Evolutionary conservation across 53 echinoderm and acorn worm genomes (phyloP), one percentile per base, ranked within the genome.

Genomic region (Echinometra lucunter): DNA sequence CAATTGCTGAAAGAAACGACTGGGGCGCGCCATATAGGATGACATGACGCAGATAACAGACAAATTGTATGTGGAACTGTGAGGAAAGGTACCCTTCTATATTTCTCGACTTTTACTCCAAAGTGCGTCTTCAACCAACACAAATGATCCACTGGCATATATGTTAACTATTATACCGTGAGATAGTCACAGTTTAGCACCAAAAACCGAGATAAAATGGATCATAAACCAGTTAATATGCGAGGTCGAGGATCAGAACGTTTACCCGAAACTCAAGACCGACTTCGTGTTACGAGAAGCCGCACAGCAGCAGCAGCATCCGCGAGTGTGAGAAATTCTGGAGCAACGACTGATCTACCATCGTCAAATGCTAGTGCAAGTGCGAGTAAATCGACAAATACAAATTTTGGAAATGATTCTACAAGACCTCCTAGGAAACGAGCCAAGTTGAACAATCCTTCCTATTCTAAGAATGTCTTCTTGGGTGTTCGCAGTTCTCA

Each of bases 251-350:
- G 30, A 12, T 82, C 83, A 8, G 21, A 25, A 23, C 44, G 25
- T 45, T 25, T 9, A 82, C 83, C 83, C 44, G 44, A 42, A 88
- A 53, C n/a, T 88, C 53, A 5, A 49, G 88, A 88, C 49, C 12
- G 88, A 88, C n/a, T 56, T 32, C 70, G 92, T 5, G 69, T 32
- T 10, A 92, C 92, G 53, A 67, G 92, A 70, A 70, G 92, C 28
- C 67, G 92, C 10, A 70, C 72, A 32, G 92, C 92, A 44, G 92
- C 92, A 92, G 67, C 92, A 44, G 67, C 92, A 92, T 42, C 92
- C 1, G 63, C 90, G 13, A 69, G 69, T 69, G 69, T 69, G 69
- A 69, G 69, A 69, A 69, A 69, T 69, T 69, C 69, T 9, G 69
- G 69, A 4, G 69, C 69, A 32, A 69, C 69, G 32, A 32, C 69